Base-by-base conservation (phyloP, 2,888 invertebrate genomes). In the Ophion ellenae region DNA sequence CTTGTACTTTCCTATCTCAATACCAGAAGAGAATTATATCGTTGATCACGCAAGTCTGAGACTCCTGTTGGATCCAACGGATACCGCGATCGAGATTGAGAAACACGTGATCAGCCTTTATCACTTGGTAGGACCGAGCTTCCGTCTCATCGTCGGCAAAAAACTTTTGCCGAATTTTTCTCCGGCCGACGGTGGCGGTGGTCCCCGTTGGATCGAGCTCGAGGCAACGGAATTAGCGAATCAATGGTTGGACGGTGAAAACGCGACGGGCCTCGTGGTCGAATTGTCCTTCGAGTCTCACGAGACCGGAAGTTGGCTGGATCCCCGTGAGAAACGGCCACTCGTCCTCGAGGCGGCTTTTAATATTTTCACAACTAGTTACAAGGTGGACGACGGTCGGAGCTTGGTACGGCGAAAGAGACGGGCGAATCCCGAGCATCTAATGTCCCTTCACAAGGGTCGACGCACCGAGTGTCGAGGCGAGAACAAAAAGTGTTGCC, bases 191-290 rank as follows among this genome's bases (percentile, higher is more conserved):
- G 82, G 78, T 14, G 84, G 90, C 84, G 88, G 81, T 87, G 91
- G 92, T 61, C 94, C 95, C 2, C 95, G 95, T 87, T 96, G 96
- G 96, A 92, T 95, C 64, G 96, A 96, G 81, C 94, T 96, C 81
- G 96, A 96, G 90, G 94, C 96, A 3, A 95, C 95, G 11, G 93
- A 94, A 88, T 95, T 95, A 0, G 94, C 95, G 74, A 91, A 92
- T 81, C 91, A 92, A 76, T 96, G 96, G 95, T 79, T 94, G 77
- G 81, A 94, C 45, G 17, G 0, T 53, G 93, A 93, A 11, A 94
- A 94, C 40, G 93, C 93, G 24, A 92, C 94, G 28, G 95, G 95
- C 90, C 92, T 95, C 67, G 95, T 95, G 2, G 91, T 96, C 57
- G 95, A 96, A 90, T 90, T 96, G 63, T 94, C 95, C 87, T 96